Base-by-base conservation (phyloP, 1,140 invertebrate genomes). In the Brachionus asplanchnoidis region DNA sequence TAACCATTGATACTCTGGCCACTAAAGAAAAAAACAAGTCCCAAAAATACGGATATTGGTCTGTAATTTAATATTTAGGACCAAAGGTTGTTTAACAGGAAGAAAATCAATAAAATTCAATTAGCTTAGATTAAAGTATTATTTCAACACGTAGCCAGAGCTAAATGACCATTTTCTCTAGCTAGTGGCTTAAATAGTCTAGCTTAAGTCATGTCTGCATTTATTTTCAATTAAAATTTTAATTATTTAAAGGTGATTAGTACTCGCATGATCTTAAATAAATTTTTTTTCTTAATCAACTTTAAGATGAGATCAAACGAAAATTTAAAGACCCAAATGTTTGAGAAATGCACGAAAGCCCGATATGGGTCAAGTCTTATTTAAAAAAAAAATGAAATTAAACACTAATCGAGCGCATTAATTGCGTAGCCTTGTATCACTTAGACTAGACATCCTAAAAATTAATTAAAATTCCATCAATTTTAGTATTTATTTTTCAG, bases 171-270 rank as follows among this genome's bases (percentile, higher is more conserved):
- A 60, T 60, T 60, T 60, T 60, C 8, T 60, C 17, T 60, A 60
- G 23, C 53, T 60, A 8, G 8, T 60, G n/a, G 53, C 53, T 60
- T 60, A 60, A 60, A 60, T 60, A 60, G 53, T 60, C 53, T 60
- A 60, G 53, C 53, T 60, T 60, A 60, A 60, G 53, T 60, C 53
- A 60, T 60, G 53, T 60, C 53, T 60, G 53, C 53, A 60, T 60
- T 60, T 60, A 60, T 60, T 60, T 60, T 60, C 53, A 60, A 60
- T 60, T 60, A 60, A 60, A 60, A 60, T 60, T 60, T 60, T 60
- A 60, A 60, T 60, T 60, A 60, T 60, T 60, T 60, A 60, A 60
- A 60, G 53, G 53, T 60, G 53, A 60, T 60, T 60, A 60, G 53
- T 60, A 23, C 17, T 60, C 53, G 53, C 53, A 60, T 60, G 53